Conservation (phyloP, 2,113 vertebrate species). For the Trachemys scripta region DNA sequence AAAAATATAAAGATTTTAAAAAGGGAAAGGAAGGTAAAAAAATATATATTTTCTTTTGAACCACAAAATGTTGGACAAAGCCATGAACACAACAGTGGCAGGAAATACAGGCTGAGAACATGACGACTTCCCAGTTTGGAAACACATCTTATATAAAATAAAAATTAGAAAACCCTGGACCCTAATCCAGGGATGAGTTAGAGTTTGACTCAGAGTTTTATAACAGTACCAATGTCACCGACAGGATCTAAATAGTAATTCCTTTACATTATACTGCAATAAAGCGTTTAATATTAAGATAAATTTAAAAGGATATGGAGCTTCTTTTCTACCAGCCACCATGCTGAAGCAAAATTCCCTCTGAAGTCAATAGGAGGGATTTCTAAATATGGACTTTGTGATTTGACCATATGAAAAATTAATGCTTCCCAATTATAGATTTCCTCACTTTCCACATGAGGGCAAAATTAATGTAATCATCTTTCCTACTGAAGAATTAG, state of each 20-base stretch:
- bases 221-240: not conserved
- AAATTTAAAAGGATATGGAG: not conserved
- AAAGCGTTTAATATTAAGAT: not conserved
- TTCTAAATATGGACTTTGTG: not conserved
- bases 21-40: not conserved
- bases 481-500: not conserved
- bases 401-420: not conserved
- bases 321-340: not conserved
- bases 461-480: not conserved
- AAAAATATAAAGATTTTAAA: not conserved
- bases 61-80: not conserved
- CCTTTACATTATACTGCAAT: not conserved
- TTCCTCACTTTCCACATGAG: not conserved
- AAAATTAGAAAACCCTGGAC: too few relatives aligned
- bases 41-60: not conserved
- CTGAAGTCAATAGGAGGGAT: too few relatives aligned
- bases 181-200: not conserved
- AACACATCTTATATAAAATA: not conserved
- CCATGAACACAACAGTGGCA: not conserved
- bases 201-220: not conserved
- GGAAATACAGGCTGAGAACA: not conserved
- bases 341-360: not conserved
- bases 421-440: not conserved
- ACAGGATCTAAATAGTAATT: not conserved
- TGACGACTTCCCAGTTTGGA: not conserved